Conservation (phyloP, 2,797 vertebrate genomes). For the Liasis olivaceus region DNA sequence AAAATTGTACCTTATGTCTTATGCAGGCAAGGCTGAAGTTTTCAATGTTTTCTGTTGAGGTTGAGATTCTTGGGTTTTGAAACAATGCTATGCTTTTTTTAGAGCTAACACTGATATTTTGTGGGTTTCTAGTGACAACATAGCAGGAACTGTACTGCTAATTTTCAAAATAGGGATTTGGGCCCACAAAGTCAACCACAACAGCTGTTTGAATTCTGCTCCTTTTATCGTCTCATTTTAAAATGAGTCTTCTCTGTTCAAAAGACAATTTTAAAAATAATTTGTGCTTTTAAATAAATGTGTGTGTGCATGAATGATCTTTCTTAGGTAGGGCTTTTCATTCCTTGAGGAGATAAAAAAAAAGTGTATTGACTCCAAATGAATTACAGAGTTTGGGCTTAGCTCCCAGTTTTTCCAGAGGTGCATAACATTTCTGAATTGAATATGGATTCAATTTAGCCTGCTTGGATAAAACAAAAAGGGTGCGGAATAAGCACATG, state of each 20-base stretch:
- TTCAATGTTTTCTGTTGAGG: background rate
- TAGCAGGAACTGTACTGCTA: background rate
- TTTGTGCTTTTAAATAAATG: too few species aligned
- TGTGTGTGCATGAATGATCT: background rate
- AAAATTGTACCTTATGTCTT: background rate
- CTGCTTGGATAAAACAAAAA: background rate
- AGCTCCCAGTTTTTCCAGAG: background rate
- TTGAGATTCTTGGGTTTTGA: background rate
- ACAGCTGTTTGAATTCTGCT: background rate
- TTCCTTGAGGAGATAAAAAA: constrained; percentile 4
- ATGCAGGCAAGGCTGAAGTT: background rate
- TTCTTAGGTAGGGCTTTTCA: background rate
- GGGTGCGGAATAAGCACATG: background rate
- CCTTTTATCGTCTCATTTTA: background rate
- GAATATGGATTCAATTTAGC: background rate
- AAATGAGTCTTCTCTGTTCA: background rate
- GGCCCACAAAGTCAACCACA: background rate
- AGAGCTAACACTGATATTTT: background rate
- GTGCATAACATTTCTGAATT: background rate
- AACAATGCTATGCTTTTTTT: background rate
- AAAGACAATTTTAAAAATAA: background rate
- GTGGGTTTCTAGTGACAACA: background rate
- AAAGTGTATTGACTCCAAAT: constrained; percentile 7
- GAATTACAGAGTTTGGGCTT: background rate
- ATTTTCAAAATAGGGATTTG: background rate